Percentiles rank a stretch among this genome's conserved stretches.
Conservation (phyloP, 2,888 invertebrate genomes). For the Agrotis clavis region DNA sequence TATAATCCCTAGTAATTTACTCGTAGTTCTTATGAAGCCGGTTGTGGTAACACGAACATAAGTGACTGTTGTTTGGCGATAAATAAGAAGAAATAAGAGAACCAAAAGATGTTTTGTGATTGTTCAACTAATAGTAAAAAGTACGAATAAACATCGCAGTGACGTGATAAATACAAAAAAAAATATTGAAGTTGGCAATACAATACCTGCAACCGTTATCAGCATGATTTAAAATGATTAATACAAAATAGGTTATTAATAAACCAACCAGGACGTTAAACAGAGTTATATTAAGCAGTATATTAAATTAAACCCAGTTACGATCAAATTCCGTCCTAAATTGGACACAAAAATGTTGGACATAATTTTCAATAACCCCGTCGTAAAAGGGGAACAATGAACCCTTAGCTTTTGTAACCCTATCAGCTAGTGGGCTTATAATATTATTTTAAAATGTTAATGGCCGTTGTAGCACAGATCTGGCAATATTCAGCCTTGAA, state of each 20-base stretch:
- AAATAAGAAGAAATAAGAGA: no score
- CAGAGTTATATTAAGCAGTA: background rate
- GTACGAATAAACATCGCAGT: background rate
- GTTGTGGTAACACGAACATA: no score
- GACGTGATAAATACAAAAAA: background rate
- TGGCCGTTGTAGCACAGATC: slow-evolving; percentile 52
- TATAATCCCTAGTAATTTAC: no score
- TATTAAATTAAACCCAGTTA: slow-evolving; percentile 5
- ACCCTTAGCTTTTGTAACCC: slow-evolving; percentile 45
- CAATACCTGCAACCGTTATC: no score
- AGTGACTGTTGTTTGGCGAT: no score
- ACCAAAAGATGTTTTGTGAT: no score
- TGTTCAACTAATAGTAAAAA: no score
- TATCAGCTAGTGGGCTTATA: slow-evolving; percentile 51
- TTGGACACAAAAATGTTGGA: slow-evolving; percentile 53
- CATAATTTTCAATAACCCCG: slow-evolving; percentile 40
- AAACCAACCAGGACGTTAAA: background rate
- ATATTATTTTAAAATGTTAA: slow-evolving; percentile 64
- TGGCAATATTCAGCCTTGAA: slow-evolving; percentile 56
- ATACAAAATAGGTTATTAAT: slow-evolving; percentile 5
- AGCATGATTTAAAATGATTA: background rate
- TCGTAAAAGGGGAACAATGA: slow-evolving; percentile 44
- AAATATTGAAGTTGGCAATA: no score
- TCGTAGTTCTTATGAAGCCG: no score
- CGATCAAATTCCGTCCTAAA: slow-evolving; percentile 40